A percentile compares a stretch with the other conserved stretches of the same genome.
phyloP scores from a whole-genome alignment of 2,888 invertebrate genomes.

The Bedellia somnulentella region DNA sequence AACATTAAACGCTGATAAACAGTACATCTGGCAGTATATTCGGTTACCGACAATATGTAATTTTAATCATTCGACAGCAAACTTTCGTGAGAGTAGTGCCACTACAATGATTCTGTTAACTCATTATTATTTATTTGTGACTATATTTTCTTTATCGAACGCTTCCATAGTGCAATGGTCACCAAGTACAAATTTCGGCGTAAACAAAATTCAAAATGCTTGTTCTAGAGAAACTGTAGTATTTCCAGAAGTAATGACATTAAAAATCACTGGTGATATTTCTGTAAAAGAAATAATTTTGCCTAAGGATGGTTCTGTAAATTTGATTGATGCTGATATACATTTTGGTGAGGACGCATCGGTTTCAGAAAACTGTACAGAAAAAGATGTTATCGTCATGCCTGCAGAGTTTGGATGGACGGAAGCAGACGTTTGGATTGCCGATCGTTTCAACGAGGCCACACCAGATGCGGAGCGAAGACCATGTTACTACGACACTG shows the following conservation, averaged over 20 bases:
- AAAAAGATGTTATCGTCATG: too few relatives aligned
- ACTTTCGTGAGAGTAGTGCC: too few relatives aligned
- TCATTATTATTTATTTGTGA: too few relatives aligned
- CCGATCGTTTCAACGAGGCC: conserved; percentile 36
- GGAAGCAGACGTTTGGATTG: conserved; percentile 43
- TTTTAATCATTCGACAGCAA: too few relatives aligned
- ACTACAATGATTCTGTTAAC: too few relatives aligned
- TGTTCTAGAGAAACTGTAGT: conserved; percentile 40
- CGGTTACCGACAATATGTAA: too few relatives aligned
- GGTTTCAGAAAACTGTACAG: conserved; percentile 20
- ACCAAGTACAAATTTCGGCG: conserved; percentile 33
- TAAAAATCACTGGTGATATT: conserved; percentile 22
- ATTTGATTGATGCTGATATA: conserved; percentile 26
- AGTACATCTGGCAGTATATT: too few relatives aligned
- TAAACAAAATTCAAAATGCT: conserved; percentile 34
- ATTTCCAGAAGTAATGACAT: conserved; percentile 28
- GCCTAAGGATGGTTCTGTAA: conserved; percentile 36
- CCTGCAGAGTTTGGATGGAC: too few relatives aligned
- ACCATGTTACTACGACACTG: conserved; percentile 46
- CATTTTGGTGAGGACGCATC: conserved; percentile 22
- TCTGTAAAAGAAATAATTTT: conserved; percentile 28
- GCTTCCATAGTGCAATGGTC: conserved; percentile 32
- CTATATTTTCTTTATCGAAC: conserved; percentile 10
- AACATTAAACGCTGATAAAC: too few relatives aligned
- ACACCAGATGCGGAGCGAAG: conserved; percentile 49